Conservation (phyloP, 2,797 vertebrate genomes). For the Crocidura indochinensis region DNA sequence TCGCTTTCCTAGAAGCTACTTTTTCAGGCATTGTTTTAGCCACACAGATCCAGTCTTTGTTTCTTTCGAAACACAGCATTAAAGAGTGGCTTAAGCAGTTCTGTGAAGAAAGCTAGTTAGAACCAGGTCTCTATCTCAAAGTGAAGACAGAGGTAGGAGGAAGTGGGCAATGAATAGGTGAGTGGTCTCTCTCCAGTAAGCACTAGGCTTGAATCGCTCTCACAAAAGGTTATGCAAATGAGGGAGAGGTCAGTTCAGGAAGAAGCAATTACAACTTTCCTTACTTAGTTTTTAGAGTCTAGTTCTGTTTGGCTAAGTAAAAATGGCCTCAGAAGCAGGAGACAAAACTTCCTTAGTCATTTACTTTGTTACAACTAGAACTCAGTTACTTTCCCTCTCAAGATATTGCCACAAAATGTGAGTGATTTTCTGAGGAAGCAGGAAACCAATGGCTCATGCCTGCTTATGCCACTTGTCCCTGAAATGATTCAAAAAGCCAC, state of each 20-base stretch:
- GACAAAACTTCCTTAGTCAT: not conserved
- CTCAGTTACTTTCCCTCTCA: too few species aligned
- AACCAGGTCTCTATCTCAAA: too few species aligned
- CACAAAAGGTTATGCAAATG: conserved; percentile 17
- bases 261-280: not conserved
- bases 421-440: too few species aligned
- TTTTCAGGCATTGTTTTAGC: not conserved
- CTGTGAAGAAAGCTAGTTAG: too few species aligned
- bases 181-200: not conserved
- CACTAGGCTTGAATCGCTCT: not conserved
- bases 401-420: not conserved
- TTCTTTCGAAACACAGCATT: not conserved
- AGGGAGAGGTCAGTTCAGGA: not conserved
- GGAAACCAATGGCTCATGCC: too few species aligned
- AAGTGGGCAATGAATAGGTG: not conserved
- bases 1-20: not conserved
- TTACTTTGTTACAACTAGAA: not conserved
- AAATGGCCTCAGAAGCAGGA: not conserved
- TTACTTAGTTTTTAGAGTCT: not conserved
- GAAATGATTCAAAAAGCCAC: too few species aligned
- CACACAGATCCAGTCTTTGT: too few species aligned
- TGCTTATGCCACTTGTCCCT: too few species aligned
- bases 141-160: not conserved
- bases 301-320: not conserved
- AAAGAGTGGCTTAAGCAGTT: not conserved